These are phyloP conservation scores for Macroglossus sobrinus DNA, from an alignment of 2,113 vertebrate species.

Conservation along the genomic window DNA sequence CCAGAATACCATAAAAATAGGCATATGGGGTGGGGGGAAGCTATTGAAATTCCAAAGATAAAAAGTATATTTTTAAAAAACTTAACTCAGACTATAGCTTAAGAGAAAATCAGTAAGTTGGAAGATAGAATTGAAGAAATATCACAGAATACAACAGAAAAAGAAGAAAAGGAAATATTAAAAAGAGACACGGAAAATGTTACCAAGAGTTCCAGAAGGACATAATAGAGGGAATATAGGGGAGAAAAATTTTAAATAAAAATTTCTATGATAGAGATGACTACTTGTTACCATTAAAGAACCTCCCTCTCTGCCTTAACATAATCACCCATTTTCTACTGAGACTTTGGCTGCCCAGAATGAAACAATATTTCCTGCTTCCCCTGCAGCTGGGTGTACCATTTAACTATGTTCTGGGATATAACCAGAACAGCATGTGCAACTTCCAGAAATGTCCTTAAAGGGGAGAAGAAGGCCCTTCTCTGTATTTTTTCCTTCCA, in stretches of 20 bases:
- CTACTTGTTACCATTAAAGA: background rate
- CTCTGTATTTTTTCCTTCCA: background rate
- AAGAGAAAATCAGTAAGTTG: constrained; percentile 1
- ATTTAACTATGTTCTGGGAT: background rate
- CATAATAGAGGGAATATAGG: background rate
- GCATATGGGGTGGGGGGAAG: background rate
- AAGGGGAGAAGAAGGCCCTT: background rate
- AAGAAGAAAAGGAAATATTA: background rate
- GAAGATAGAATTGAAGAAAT: background rate
- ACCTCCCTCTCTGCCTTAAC: background rate
- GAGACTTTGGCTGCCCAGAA: background rate
- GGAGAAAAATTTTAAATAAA: background rate
- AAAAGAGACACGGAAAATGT: background rate
- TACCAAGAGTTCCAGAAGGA: constrained; percentile 3
- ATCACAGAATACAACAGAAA: background rate
- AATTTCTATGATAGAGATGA: background rate
- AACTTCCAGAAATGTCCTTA: background rate
- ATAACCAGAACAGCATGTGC: background rate
- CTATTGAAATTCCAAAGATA: background rate
- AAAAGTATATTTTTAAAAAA: constrained; percentile 5
- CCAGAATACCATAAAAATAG: background rate
- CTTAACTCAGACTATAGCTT: background rate
- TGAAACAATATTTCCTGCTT: background rate
- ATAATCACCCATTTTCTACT: background rate
- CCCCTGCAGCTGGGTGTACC: background rate